Conservation (phyloP, 1,140 invertebrate species). For the Drepana arcuata region DNA sequence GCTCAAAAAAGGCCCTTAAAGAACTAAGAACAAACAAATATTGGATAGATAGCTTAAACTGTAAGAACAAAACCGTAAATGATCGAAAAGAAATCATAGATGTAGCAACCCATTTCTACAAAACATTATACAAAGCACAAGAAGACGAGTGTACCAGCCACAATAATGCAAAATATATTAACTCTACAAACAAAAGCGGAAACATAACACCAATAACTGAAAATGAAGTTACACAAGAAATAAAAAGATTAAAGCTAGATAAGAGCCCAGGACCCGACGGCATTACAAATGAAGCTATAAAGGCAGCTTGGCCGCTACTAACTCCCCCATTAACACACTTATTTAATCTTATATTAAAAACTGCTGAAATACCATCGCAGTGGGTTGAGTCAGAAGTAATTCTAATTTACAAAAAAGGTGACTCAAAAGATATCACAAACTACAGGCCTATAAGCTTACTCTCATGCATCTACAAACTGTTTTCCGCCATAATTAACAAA, state of each 20-base stretch:
- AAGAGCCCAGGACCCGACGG: not conserved
- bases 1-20: not conserved
- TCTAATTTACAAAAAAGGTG: conserved; percentile 1
- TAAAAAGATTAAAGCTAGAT: not conserved
- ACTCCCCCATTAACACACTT: not conserved
- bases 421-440: not conserved
- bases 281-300: not conserved
- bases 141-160: not conserved
- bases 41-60: not conserved
- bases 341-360: not conserved
- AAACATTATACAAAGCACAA: not conserved
- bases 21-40: not conserved
- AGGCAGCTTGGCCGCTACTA: not conserved
- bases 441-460: conserved; percentile 1
- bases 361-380: not conserved
- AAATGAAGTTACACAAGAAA: not conserved
- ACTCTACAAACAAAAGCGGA: not conserved
- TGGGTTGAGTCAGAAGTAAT: not conserved
- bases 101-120: not conserved
- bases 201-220: not conserved
- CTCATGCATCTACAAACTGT: not conserved
- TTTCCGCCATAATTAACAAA: not conserved
- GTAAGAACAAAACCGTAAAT: not conserved
- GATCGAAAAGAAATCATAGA: not conserved
- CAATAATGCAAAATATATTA: not conserved